Conservation (phyloP, 1,140 invertebrate genomes). For the Drosophila repleta region DNA sequence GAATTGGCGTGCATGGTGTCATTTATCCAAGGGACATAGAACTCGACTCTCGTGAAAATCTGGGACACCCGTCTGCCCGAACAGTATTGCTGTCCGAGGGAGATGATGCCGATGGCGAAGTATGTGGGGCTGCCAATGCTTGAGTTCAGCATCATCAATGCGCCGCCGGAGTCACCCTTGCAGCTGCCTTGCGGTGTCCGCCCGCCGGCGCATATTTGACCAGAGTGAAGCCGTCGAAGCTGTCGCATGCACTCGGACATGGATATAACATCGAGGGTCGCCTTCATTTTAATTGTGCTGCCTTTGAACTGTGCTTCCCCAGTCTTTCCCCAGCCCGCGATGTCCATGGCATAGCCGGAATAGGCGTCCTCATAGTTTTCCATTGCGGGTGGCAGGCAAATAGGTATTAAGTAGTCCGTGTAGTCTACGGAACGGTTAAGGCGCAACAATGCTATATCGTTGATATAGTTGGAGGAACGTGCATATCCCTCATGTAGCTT, state of each 20-base stretch:
- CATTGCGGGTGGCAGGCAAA: slow-evolving; percentile 44
- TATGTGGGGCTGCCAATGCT: slow-evolving; percentile 7
- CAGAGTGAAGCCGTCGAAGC: slow-evolving; percentile 5
- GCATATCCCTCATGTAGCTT: slow-evolving; percentile 49
- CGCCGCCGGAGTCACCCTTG: slow-evolving; percentile 56
- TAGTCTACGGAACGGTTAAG: slow-evolving; percentile 20
- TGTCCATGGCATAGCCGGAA: slow-evolving; percentile 42
- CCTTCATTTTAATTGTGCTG: slow-evolving; percentile 50
- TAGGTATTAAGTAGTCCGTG: slow-evolving; percentile 36
- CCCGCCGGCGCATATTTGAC: slow-evolving; percentile 58
- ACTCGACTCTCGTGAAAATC: slow-evolving; percentile 57
- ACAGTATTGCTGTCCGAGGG: slow-evolving; percentile 28
- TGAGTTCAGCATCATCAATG: slow-evolving; percentile 36
- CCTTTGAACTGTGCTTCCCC: neutral
- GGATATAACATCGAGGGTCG: slow-evolving; percentile 18
- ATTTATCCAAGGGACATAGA: slow-evolving; percentile 44
- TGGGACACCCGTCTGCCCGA: slow-evolving; percentile 12
- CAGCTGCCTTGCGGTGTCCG: slow-evolving; percentile 21
- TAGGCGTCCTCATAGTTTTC: slow-evolving; percentile 14
- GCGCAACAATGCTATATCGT: slow-evolving; percentile 55
- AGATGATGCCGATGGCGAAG: slow-evolving; percentile 44
- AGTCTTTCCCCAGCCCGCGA: slow-evolving; percentile 60
- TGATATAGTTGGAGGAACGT: neutral
- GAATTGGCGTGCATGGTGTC: slow-evolving; percentile 15
- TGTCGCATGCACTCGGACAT: slow-evolving; percentile 10